Conservation (phyloP, 2,888 invertebrate genomes). For the Nesidiocoris tenuis region DNA sequence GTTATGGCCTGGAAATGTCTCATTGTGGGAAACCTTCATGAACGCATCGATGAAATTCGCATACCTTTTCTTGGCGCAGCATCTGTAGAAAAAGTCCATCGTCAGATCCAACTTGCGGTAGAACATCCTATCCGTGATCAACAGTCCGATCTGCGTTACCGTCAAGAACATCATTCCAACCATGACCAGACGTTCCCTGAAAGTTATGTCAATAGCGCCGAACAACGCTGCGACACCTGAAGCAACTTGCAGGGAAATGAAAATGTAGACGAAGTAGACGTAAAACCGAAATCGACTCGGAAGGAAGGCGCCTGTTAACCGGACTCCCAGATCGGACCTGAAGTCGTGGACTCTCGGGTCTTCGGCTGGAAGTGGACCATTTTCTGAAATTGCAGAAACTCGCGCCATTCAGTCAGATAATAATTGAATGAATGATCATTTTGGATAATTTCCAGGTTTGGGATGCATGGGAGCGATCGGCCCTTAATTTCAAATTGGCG, state of each 20-base stretch:
- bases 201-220: neutral
- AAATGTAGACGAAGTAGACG: neutral
- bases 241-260: neutral
- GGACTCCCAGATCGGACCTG: neutral
- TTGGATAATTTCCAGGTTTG: too few relatives aligned
- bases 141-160: neutral
- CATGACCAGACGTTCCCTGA: neutral
- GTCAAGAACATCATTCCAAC: neutral
- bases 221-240: neutral
- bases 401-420: too few relatives aligned
- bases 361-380: neutral
- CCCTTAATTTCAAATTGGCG: too few relatives aligned
- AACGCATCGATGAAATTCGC: too few relatives aligned
- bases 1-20: too few relatives aligned
- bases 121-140: neutral
- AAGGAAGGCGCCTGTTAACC: neutral
- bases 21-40: too few relatives aligned
- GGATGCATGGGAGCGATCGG: too few relatives aligned
- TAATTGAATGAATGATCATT: too few relatives aligned
- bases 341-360: neutral
- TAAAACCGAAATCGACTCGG: neutral
- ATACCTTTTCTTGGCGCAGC: neutral
- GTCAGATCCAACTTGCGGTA: neutral
- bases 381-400: too few relatives aligned
- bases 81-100: neutral